Evolutionary conservation across 2,113 vertebrate genomes (phyloP).

Genomic region (Campylorhamphus procurvoides): DNA sequence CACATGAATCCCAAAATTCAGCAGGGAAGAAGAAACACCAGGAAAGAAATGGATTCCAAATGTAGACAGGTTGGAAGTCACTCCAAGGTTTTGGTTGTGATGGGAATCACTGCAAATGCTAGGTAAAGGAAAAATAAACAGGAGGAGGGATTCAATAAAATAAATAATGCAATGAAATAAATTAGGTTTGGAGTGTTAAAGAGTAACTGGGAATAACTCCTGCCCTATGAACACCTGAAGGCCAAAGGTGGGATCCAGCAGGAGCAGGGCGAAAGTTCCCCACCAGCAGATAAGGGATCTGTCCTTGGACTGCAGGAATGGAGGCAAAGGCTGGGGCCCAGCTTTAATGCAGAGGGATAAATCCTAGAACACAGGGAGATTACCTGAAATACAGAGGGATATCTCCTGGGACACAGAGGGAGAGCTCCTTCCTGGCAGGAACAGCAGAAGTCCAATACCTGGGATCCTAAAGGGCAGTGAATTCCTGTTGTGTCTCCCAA

Average conservation of each 20-base stretch:
- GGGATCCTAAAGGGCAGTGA: background rate
- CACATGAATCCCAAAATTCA: background rate
- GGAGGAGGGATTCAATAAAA: slow-evolving; percentile 7
- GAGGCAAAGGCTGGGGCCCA: background rate
- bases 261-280: background rate
- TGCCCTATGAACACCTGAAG: slow-evolving; percentile 1
- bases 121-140: background rate
- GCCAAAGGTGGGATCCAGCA: slow-evolving; percentile 39
- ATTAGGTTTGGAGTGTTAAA: slow-evolving; percentile 53
- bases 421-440: background rate
- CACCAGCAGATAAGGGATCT: background rate
- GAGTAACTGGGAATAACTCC: slow-evolving; percentile 19
- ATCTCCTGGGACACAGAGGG: background rate
- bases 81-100: background rate
- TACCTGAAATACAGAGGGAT: background rate
- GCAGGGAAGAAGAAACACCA: background rate
- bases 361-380: background rate
- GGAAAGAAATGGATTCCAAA: background rate
- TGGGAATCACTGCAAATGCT: background rate
- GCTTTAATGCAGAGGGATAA: background rate
- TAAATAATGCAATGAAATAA: slow-evolving; percentile 28
- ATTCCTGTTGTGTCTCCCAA: rapidly evolving
- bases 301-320: background rate
- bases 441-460: background rate
- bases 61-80: background rate